Conservation (phyloP, 1,140 invertebrate species). For the Hylaeus volcanicus region DNA sequence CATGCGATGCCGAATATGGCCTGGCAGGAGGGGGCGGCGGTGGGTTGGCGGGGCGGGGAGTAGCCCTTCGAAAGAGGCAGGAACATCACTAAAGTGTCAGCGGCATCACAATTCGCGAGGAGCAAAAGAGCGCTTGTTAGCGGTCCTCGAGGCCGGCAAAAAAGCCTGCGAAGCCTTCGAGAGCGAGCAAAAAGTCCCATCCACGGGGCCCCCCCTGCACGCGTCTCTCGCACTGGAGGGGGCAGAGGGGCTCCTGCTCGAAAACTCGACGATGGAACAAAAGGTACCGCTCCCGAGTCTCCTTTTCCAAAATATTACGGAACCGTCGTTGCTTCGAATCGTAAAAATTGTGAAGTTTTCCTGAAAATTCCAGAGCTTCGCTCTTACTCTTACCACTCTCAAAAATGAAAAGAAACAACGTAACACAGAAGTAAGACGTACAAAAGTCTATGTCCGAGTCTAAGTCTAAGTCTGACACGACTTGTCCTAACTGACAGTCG, state of each 20-base stretch:
- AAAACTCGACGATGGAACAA: constrained; percentile 41
- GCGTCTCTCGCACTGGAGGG: constrained; percentile 44
- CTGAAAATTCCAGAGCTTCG: no score
- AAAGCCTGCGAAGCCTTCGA: constrained; percentile 61
- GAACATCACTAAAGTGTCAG: constrained; percentile 77
- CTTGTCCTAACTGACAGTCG: no score
- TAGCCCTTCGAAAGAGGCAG: constrained; percentile 54
- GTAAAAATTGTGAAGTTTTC: background rate
- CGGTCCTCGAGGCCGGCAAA: constrained; percentile 63
- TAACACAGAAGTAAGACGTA: no score
- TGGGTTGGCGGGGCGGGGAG: constrained; percentile 25
- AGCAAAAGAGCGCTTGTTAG: constrained; percentile 75
- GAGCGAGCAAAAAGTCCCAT: constrained; percentile 59
- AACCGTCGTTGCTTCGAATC: background rate
- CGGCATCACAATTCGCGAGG: constrained; percentile 75
- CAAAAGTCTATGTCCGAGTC: no score
- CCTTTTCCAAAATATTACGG: constrained; percentile 22
- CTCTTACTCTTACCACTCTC: no score
- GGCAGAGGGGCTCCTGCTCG: background rate
- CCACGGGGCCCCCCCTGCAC: constrained; percentile 38
- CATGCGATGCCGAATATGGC: constrained; percentile 60
- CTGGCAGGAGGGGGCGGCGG: constrained; percentile 2
- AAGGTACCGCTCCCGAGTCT: constrained; percentile 22
- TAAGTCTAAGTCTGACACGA: no score
- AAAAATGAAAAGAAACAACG: no score